Evolutionary conservation across 2,113 vertebrate species (phyloP), one percentile per base, ranked within the genome.

Genomic region (Zosterops hypoxanthus): DNA sequence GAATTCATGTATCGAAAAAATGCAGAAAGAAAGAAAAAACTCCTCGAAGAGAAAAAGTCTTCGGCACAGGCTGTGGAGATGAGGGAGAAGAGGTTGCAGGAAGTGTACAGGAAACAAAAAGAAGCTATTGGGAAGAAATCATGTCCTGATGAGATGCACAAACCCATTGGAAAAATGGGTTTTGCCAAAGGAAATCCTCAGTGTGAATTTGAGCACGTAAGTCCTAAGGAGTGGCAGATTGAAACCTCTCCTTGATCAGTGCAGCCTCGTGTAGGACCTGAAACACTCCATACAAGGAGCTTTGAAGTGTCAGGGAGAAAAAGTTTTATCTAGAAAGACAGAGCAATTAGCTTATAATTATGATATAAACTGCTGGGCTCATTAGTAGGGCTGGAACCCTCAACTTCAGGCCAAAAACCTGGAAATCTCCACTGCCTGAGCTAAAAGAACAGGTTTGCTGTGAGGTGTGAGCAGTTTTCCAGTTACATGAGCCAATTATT

Each of bases 81-180:
- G 55, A 92, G 91, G 23, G 90, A 77, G 25, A 96, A 71, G 64
- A 88, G 96, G 63, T 18, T 98, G 52, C 97, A 93, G 60, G 98
- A 97, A 4, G 83, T 98, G 2, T 97, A 97, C 68, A 93, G 82
- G 76, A 97, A 94, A 53, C 98, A 98, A 94, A 96, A 66, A 71
- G 97, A 98, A 92, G 97, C 97, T 47, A 0, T 95, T 14, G 55
- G 68, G 33, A 95, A 59, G 79, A 86, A 90, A 64, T 18, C 0
- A 0, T 24, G 14, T 49, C 61, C 86, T 71, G 70, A 34, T 4
- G 61, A 70, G 42, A 36, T 7, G 8, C 14, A 2, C 14, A 81
- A 68, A n/a, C 4, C 41, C 56, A 5, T 4, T 3, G 2, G 23
- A 36, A 76, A 72, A 47, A 36, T 0, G 0, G 9, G 47, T 22